Percentiles rank a stretch among this genome's conserved stretches.
Evolutionary conservation across 1,140 invertebrate species (phyloP).

Genomic region (Cydia splendana): DNA sequence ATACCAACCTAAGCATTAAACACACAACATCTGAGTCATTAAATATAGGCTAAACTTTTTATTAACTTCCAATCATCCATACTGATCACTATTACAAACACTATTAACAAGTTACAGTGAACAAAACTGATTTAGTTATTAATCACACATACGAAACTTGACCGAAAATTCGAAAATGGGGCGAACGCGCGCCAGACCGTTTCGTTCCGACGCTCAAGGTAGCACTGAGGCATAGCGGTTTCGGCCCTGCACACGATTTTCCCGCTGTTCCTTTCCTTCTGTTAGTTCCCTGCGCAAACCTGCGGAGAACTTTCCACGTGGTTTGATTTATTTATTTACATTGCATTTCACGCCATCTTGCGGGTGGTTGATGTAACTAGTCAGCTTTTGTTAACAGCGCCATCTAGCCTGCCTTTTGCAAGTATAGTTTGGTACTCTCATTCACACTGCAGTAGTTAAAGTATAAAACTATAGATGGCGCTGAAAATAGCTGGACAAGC

Average conservation of each 20-base stretch:
- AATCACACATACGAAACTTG: conserved; percentile 12
- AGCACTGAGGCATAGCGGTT: conserved; percentile 57
- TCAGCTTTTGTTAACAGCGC: conserved; percentile 17
- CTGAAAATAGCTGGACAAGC: not conserved
- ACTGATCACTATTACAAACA: conserved; percentile 13
- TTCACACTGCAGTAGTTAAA: not conserved
- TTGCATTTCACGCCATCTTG: conserved; percentile 49
- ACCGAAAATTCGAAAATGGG: conserved; percentile 14
- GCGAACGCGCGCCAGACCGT: conserved; percentile 21
- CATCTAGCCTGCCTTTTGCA: conserved; percentile 12
- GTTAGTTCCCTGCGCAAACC: conserved; percentile 64
- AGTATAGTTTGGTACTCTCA: not conserved
- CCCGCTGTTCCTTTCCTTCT: conserved; percentile 60
- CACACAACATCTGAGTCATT: conserved; percentile 9
- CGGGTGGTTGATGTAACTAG: conserved; percentile 36
- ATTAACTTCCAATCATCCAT: conserved; percentile 27
- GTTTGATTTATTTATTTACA: conserved; percentile 48
- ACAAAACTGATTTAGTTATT: conserved; percentile 2
- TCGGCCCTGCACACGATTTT: conserved; percentile 55
- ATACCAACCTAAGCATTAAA: conserved; percentile 16
- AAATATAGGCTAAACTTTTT: conserved; percentile 25
- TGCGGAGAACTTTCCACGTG: conserved; percentile 68
- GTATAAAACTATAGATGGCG: not conserved
- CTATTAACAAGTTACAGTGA: not conserved
- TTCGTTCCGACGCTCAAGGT: conserved; percentile 50